Evolutionary conservation across 2,797 vertebrate genomes (phyloP), one percentile per base, ranked within the genome.

Genomic region (Sardinella longiceps): DNA sequence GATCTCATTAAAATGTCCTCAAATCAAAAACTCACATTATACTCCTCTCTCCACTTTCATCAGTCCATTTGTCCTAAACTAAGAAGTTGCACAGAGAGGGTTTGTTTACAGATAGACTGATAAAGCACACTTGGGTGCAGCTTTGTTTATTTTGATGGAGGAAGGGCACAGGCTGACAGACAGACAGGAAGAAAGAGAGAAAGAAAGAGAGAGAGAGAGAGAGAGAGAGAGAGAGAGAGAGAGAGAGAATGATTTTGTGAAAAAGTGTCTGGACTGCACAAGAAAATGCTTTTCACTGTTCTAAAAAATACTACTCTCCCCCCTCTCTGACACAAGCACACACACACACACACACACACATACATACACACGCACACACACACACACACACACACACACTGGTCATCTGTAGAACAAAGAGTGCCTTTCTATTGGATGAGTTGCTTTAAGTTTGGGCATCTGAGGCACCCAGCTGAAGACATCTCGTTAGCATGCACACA

Each of bases 401-500:
- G 33, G 66, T 74, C 66, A 18, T 74, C 28, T 48, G 39, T 39
- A 15, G 77, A 87, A 89, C 89, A 90, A 89, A 88, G 84, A 23
- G 10, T 39, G 86, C 56, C 86, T 82, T 90, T 89, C 86, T 87
- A 89, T 70, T 60, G 33, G 66, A 87, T 60, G 45, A 85, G 81
- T 80, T 89, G 83, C 85, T 81, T 28, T 81, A 89, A 84, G 84
- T 85, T 85, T 39, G 30, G 70, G 85, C 43, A 82, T 87, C 63
- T 28, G 83, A 63, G 83, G 86, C 83, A 39, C 84, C 82, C 48
- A 2, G 56, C 86, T 77, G 77, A 87, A 85, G 82, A 85, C 82
- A 80, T 85, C 87, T 88, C 45, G 85, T 87, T 88, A 84, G 85
- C 86, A 86, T 88, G 85, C 39, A 70, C 83, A 81, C 58, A 50